Evolutionary conservation across 1,140 invertebrate genomes (phyloP).

Genomic region (Drosophila paulistorum): DNA sequence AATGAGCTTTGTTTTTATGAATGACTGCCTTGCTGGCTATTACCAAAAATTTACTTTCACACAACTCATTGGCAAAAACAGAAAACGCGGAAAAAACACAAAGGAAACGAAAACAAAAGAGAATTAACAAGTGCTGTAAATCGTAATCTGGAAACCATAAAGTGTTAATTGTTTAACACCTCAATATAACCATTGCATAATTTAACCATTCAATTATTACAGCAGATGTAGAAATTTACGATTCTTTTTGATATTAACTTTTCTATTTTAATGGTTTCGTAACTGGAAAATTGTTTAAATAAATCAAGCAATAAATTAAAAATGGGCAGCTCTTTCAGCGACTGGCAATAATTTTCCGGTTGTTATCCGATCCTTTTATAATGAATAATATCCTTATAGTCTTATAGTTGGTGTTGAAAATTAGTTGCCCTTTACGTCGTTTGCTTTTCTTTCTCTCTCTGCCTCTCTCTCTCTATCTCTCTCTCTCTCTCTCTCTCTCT

Average conservation of each 20-base stretch:
- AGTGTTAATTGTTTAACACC: slow-evolving; percentile 51
- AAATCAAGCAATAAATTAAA: too few species aligned
- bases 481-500: slow-evolving; percentile 19
- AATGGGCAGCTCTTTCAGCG: too few species aligned
- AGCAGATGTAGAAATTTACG: slow-evolving; percentile 8
- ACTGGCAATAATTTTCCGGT: too few species aligned
- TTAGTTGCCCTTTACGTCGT: neutral
- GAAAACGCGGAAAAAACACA: slow-evolving; percentile 6
- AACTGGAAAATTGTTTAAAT: too few species aligned
- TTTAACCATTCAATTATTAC: slow-evolving; percentile 32
- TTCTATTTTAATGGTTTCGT: too few species aligned
- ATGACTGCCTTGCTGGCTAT: slow-evolving; percentile 1
- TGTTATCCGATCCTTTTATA: too few species aligned
- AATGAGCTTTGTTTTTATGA: slow-evolving; percentile 45
- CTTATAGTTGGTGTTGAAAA: too few species aligned
- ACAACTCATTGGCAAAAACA: slow-evolving; percentile 28
- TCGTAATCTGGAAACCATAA: slow-evolving; percentile 40
- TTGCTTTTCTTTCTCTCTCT: neutral
- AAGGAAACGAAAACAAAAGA: slow-evolving; percentile 7
- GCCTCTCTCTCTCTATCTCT: slow-evolving; percentile 22
- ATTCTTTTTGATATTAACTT: neutral
- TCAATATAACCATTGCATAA: slow-evolving; percentile 38
- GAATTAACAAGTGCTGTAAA: slow-evolving; percentile 16
- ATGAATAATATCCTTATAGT: too few species aligned
- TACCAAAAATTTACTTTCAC: slow-evolving; percentile 44